phyloP scores from a whole-genome alignment of 2,113 vertebrate genomes.

The Eolophus roseicapilla region DNA sequence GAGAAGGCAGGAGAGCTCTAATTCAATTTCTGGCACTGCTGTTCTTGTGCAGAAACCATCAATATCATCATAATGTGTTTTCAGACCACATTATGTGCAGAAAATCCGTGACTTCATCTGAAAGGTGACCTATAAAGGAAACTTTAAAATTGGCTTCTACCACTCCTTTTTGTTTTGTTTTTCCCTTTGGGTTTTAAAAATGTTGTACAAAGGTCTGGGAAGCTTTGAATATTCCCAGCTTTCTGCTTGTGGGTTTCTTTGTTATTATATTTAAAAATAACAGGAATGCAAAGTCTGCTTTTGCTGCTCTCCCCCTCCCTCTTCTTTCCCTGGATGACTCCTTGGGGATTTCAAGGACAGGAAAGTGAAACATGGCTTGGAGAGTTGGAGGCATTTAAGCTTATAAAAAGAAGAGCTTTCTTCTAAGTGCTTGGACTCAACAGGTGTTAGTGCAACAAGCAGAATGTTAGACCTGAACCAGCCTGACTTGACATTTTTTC shows the following conservation, averaged over 20 bases:
- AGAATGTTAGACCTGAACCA: not conserved
- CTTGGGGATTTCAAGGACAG: constrained; percentile 17
- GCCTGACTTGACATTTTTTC: not conserved
- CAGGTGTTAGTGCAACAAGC: constrained; percentile 2
- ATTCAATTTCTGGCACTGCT: not conserved
- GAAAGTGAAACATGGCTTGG: not conserved
- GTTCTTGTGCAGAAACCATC: not conserved
- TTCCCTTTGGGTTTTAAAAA: constrained; percentile 32
- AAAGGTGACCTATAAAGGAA: not conserved
- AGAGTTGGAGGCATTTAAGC: not conserved
- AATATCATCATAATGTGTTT: not conserved
- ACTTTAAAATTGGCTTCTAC: constrained; percentile 15
- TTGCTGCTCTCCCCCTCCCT: not conserved
- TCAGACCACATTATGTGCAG: not conserved
- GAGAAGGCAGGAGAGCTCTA: not conserved
- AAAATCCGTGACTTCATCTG: constrained; percentile 25
- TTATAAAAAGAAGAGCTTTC: not conserved
- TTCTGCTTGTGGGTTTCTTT: not conserved
- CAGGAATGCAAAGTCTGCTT: not conserved
- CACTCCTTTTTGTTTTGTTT: not conserved
- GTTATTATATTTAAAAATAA: constrained; percentile 39
- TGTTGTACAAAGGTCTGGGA: not conserved
- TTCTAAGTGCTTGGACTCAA: not conserved
- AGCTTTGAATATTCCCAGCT: not conserved
- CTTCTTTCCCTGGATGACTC: not conserved